Evolutionary conservation across 2,888 invertebrate species (phyloP).

Genomic region (Dioctria linearis): DNA sequence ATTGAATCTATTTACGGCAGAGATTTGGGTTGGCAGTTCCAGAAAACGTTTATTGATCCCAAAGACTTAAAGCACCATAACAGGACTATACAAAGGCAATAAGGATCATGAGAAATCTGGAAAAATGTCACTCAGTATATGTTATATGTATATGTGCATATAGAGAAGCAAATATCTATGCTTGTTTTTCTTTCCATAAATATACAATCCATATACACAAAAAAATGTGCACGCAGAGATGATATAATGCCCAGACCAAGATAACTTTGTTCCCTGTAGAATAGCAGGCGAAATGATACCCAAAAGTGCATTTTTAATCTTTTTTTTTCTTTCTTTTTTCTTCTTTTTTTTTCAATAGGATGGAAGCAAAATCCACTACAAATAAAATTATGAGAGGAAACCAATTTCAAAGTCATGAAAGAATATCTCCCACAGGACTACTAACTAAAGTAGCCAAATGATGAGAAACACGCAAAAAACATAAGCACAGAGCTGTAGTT

Average conservation of each 20-base stretch:
- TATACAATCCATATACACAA: not conserved
- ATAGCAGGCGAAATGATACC: not conserved
- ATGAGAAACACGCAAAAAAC: slow-evolving; percentile 35
- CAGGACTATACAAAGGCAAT: slow-evolving; percentile 39
- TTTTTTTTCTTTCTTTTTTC: not conserved
- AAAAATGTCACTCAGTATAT: slow-evolving; percentile 6
- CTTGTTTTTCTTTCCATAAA: no score
- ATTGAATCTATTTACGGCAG: not conserved
- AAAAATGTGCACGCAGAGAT: not conserved
- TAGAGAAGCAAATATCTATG: not conserved
- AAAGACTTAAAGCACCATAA: not conserved
- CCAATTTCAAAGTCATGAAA: slow-evolving; percentile 44
- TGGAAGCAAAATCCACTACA: slow-evolving; percentile 11
- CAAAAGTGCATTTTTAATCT: slow-evolving; percentile 36
- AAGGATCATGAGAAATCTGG: slow-evolving; percentile 23
- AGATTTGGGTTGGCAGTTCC: slow-evolving; percentile 38
- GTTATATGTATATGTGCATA: not conserved
- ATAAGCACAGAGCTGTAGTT: slow-evolving; percentile 44
- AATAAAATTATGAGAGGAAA: slow-evolving; percentile 51
- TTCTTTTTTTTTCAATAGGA: no score
- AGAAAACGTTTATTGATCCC: slow-evolving; percentile 39
- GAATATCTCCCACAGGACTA: slow-evolving; percentile 35
- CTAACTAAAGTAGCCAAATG: slow-evolving; percentile 46
- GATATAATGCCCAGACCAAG: not conserved
- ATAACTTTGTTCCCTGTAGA: not conserved